A percentile compares a stretch with the other conserved stretches of the same genome.
Evolutionary conservation across 2,113 vertebrate genomes (phyloP).

Genomic region (Spea bombifrons): DNA sequence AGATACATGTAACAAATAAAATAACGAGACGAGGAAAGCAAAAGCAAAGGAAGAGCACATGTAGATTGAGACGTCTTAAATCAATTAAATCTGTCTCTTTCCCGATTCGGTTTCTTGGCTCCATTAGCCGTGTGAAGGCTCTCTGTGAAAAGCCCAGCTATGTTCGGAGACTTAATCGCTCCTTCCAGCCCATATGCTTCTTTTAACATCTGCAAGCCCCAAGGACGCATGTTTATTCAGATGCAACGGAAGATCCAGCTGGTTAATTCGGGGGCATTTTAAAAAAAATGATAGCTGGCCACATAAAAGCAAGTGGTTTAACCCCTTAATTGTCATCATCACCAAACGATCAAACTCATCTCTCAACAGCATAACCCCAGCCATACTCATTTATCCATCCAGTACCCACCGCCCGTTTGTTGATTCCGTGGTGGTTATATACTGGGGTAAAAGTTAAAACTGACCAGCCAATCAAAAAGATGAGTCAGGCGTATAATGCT

Average conservation of each 20-base stretch:
- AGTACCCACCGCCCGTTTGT: no score
- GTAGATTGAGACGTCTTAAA: background rate
- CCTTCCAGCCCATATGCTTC: background rate
- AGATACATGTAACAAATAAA: background rate
- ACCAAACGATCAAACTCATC: no score
- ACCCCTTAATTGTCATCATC: no score
- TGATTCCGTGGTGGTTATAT: no score
- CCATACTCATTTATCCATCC: no score
- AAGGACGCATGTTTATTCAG: background rate
- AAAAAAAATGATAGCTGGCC: no score
- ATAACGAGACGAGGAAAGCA: background rate
- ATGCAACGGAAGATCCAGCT: slow-evolving; percentile 11
- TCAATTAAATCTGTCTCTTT: background rate
- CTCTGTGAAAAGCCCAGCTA: background rate
- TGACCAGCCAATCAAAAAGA: no score
- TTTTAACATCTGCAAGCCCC: background rate
- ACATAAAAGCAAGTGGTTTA: no score
- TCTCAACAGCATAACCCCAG: no score
- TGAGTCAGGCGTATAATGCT: no score
- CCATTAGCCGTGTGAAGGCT: background rate
- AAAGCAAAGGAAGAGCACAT: background rate
- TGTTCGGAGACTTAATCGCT: slow-evolving; percentile 2
- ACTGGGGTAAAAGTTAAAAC: no score
- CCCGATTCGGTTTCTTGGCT: background rate
- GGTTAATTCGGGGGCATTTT: background rate